Evolutionary conservation across 2,888 invertebrate genomes (phyloP), one percentile per base, ranked within the genome.

Genomic region (Diachrysia chrysitis): DNA sequence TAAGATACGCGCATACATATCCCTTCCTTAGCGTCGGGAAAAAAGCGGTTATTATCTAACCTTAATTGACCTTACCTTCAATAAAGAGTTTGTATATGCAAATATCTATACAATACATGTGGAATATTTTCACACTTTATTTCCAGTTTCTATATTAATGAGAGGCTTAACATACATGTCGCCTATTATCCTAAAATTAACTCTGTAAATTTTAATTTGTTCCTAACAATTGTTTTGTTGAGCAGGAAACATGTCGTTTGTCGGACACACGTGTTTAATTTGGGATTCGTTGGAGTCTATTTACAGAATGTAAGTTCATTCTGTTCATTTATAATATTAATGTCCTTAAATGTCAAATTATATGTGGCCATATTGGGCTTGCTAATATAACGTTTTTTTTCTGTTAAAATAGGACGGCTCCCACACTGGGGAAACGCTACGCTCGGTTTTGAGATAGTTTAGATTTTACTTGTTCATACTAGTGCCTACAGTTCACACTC

Each of bases 261-360:
- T 1, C 12, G 21, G 3, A 10, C 21, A 51, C 48, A 51, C 48
- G 19, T 21, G 12, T 19, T 51, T 51, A 51, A 51, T 51, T 51
- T 10, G 48, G 19, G 48, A 12, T 21, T 19, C 48, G 12, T 51
- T 51, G 10, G 10, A 0, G 19, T 51, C 48, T 51, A 51, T 51
- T 51, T 51, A 12, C 12, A 21, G 17, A 51, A 51, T 12, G 16
- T n/a, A n/a, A n/a, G n/a, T n/a, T n/a, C n/a, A n/a, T n/a, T n/a
- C n/a, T n/a, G n/a, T n/a, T n/a, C n/a, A 42, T n/a, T n/a, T 7
- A 42, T 42, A 42, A 42, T 51, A 51, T 51, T 51, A 51, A 19
- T 12, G 48, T 51, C 19, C 48, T 51, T 51, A 12, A 21, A 51
- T 51, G 10, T 19, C 10, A 10, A 21, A 21, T 19, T 51, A 1